Conservation (phyloP, 2,113 vertebrate species). For the Sardina pilchardus region DNA sequence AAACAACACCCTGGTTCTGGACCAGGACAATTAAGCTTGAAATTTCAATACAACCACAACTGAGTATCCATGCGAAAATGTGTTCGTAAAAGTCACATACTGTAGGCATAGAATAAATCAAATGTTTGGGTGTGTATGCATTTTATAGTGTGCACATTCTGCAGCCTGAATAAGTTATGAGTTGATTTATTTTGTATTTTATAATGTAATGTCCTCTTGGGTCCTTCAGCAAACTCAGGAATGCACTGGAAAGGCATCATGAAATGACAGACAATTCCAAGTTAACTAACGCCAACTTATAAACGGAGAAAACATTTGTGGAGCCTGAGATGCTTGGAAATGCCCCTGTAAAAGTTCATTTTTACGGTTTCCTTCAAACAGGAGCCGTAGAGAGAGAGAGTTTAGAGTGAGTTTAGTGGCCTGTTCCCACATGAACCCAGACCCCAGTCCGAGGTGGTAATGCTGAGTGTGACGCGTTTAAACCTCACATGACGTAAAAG, state of each 20-base stretch:
- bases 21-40: neutral
- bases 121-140: neutral
- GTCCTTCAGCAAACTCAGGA: neutral
- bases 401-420: neutral
- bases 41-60: neutral
- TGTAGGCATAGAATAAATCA: neutral
- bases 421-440: neutral
- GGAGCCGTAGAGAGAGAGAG: neutral
- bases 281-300: neutral
- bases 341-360: neutral
- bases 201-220: neutral
- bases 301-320: slow-evolving; percentile 9
- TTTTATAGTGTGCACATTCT: neutral
- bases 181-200: neutral
- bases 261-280: neutral
- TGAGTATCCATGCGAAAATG: neutral
- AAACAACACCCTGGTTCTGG: neutral
- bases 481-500: neutral
- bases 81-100: neutral
- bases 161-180: neutral
- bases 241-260: neutral
- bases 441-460: neutral
- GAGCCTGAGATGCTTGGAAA: neutral
- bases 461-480: neutral
- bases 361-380: neutral